Conservation (phyloP, 2,113 vertebrate species). For the Oryzias javanicus region DNA sequence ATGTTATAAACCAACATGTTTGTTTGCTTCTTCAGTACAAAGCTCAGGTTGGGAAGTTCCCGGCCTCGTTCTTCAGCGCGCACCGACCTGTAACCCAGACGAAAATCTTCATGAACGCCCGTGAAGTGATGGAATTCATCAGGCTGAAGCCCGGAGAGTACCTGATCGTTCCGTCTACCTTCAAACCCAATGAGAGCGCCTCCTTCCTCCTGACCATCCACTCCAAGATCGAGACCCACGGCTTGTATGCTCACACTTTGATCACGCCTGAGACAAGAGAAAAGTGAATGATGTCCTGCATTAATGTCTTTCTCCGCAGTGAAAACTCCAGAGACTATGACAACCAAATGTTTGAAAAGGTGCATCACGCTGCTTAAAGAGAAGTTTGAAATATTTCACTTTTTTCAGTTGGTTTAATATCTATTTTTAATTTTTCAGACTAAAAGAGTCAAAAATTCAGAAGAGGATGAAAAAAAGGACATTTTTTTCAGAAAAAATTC, state of each 20-base stretch:
- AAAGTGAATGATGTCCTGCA: background rate
- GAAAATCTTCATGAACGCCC: constrained; percentile 38
- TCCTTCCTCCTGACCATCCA: constrained; percentile 68
- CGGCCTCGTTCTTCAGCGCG: constrained; percentile 59
- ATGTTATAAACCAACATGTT: background rate
- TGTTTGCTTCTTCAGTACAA: constrained; percentile 32
- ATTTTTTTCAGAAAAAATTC: constrained; percentile 52
- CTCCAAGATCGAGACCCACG: constrained; percentile 48
- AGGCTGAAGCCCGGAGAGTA: constrained; percentile 62
- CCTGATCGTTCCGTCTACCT: constrained; percentile 69
- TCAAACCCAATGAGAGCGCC: constrained; percentile 39
- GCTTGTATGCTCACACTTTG: constrained; percentile 42
- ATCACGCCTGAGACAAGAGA: background rate
- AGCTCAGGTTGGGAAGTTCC: constrained; percentile 49
- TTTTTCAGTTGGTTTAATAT: background rate
- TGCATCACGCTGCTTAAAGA: background rate
- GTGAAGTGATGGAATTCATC: constrained; percentile 62
- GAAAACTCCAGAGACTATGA: constrained; percentile 36
- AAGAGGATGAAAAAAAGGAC: constrained; percentile 18
- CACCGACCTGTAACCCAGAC: constrained; percentile 16
- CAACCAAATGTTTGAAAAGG: constrained; percentile 12
- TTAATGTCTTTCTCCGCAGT: constrained; percentile 33
- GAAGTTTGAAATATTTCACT: no score
- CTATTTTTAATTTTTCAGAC: constrained; percentile 4
- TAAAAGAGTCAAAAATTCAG: background rate